Base-by-base conservation (phyloP, 2,797 vertebrate species). In the Falco cherrug region DNA sequence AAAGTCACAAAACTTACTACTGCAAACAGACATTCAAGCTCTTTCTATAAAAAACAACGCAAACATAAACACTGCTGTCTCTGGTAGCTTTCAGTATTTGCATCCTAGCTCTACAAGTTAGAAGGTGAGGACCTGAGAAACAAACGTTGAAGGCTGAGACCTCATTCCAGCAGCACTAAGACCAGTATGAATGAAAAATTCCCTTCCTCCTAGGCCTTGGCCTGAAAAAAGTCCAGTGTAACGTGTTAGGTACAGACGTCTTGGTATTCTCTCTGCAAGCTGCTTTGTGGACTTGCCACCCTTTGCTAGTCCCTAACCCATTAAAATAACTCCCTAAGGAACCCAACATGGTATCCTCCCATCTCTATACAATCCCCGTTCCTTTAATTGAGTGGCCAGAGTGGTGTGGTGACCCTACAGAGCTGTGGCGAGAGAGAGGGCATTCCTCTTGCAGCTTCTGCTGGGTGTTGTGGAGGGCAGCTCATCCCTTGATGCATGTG, bases 61-160 rank as follows among this genome's bases (percentile, higher is more conserved):
- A 59, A 96, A 50, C 33, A 73, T 86, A 88, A 95, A 93, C 53
- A 90, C n/a, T 87, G n/a, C 37, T 71, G 26, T 87, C 39, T 67
- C 74, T 85, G 50, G 84, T 83, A 54, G 59, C 15, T 93, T 91
- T 90, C 77, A 60, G 51, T 92, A 91, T 75, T 84, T 89, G 22
- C 56, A 71, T 81, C 29, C 25, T 50, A 33, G 45, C 24, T 77
- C 80, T 89, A 92, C 26, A 47, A 76, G 67, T 41, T 56, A 31
- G 35, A 84, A 92, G 82, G 35, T 41, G 54, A 88, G 17, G 33
- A 75, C 74, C 61, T 86, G n/a, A 73, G 39, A 90, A 88, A 69
- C 50, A 70, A 90, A 53, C 28, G n/a, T 43, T 45, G 19, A 64
- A 84, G 12, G 29, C 35, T 47, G 24, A 81, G 29, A 73, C 11